Base-by-base conservation (phyloP, 1,140 invertebrate species). In the Medauroidea extradentata region DNA sequence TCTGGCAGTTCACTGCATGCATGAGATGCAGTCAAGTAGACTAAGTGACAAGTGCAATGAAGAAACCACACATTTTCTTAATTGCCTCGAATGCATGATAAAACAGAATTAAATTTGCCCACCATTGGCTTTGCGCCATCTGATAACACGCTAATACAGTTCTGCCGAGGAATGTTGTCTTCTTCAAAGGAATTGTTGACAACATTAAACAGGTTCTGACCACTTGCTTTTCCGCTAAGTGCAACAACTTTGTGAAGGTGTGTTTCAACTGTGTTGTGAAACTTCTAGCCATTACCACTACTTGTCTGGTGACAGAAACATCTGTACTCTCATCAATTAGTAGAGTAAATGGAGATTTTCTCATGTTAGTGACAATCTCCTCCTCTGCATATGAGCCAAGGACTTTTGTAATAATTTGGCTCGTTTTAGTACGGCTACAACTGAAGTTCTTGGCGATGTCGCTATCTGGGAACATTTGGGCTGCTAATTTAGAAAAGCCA, bases 31-130 rank as follows among this genome's bases (percentile, higher is more conserved):
- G 44, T 13, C 44, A 46, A 25, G 24, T 46, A 13, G 44, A n/a
- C 44, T 46, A 46, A 4, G 24, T 46, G 44, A 13, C 44, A 46
- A 21, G 44, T 46, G 13, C 44, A 46, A 46, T 46, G 44, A 19
- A 46, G 44, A 13, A 46, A 46, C 44, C 44, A 46, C 18, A 46
- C 44, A 46, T 25, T 46, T 46, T 46, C 44, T 46, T 46, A 13
- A 4, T 46, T 19, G 18, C 24, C 24, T 25, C 24, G 3, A 19
- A 46, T 25, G 18, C 44, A 13, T 46, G 44, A 46, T n/a, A 46
- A 25, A 7, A 46, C 44, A 46, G 44, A 46, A 46, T 46, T 46
- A 25, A 46, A 46, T 25, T 46, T 13, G 3, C 44, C 44, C n/a
- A 46, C 44, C 44, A 46, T 46, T 46, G 44, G 9, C 44, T 25